Conservation (phyloP, 64 coral and sea anemone species). For the Dendrophyllia cribrosa region DNA sequence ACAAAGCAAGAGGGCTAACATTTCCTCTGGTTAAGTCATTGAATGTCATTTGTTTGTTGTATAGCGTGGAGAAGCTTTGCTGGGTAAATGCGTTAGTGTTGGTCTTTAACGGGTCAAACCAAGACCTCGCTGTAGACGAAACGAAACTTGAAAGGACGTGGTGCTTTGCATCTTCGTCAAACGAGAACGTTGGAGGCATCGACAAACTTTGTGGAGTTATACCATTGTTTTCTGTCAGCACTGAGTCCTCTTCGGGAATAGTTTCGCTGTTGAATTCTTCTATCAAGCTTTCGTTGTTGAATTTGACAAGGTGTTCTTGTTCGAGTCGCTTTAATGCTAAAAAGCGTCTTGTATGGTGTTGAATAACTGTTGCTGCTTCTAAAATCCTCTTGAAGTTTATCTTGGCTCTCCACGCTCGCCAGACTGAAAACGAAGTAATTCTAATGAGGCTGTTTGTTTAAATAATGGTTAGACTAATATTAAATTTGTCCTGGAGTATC, state of each 20-base stretch:
- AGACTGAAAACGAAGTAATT: conserved; percentile 7
- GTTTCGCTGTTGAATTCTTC: background rate
- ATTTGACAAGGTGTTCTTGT: background rate
- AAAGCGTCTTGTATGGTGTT: background rate
- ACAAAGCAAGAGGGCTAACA: conserved; percentile 33
- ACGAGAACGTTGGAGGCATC: background rate
- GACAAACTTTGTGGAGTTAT: background rate
- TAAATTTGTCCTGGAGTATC: too few species aligned
- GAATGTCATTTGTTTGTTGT: background rate
- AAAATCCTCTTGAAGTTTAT: conserved; percentile 15
- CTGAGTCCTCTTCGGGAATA: background rate
- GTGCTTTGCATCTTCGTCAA: background rate
- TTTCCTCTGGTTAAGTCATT: background rate
- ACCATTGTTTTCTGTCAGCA: background rate
- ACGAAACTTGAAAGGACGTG: background rate
- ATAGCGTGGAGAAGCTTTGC: background rate
- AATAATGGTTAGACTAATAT: background rate
- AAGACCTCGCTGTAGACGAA: background rate
- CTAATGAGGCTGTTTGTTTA: background rate
- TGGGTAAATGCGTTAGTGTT: background rate
- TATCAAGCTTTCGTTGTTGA: background rate
- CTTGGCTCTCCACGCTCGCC: conserved; percentile 25
- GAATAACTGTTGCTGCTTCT: conserved; percentile 6
- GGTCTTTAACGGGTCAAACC: conserved; percentile 10
- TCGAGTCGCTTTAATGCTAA: background rate